Evolutionary conservation across 1,140 invertebrate genomes (phyloP), one percentile per base, ranked within the genome.

Genomic region (Reticulitermes speratus): DNA sequence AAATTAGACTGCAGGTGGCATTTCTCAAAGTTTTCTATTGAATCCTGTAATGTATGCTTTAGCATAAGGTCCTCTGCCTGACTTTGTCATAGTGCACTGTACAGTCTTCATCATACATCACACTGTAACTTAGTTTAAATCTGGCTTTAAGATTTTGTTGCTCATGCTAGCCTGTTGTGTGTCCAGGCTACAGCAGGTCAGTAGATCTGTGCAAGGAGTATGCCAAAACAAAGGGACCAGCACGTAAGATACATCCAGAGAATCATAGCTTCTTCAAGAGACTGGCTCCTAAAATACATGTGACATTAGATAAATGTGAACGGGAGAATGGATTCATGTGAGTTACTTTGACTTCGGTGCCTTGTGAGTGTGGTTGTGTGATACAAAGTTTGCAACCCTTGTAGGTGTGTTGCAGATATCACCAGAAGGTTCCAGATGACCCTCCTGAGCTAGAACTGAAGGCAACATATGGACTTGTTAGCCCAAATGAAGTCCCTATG

Each of bases 281-380:
- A 69, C 90, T 95, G 25, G 92, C 92, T 38, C 94, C 94, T 44
- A 89, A 94, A 84, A 91, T 96, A 11, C 92, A 92, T 87, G 90
- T 94, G 82, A 95, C 93, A 19, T 90, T 95, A 83, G 94, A 96
- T 86, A 96, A 96, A 89, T 95, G 95, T 90, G 93, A 95, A 88
- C 89, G 95, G 87, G 95, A 96, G 90, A 96, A 96, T 91, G 93
- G 94, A 87, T 92, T 96, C 84, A 96, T 96, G 94, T 95, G 91
- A 91, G 91, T 90, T 86, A 44, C 30, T 86, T 44, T 83, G 38
- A 32, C 30, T 82, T 82, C 11, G 16, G 6, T 32, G 44, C n/a
- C 81, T 11, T 82, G 81, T n/a, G 44, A 30, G 14, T 32, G 44
- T 55, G 19, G 14, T 55, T 55, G 52, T 19, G 52, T 55, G 52